Evolutionary conservation across 2,888 invertebrate species (phyloP), one percentile per base, ranked within the genome.

Genomic region (Cataglyphis albicans): DNA sequence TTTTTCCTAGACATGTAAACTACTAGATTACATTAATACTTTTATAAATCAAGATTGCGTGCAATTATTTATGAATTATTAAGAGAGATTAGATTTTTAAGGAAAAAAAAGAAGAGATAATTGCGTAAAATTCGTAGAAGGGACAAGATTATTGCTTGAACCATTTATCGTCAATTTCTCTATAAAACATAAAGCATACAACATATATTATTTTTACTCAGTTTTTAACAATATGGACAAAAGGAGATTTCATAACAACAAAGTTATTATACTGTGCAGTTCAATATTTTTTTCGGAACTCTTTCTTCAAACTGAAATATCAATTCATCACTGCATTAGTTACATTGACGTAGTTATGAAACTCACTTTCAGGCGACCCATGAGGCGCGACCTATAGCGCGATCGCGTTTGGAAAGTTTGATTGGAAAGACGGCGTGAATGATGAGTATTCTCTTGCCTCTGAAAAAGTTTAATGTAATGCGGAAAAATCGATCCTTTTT

Each of bases 291-390:
- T 61, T 41, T 12, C 12, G 21, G 12, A 73, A 32, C 41, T 48
- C 25, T 61, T 12, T 10, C 38, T 25, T 57, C 61, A 25, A 61
- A 67, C 41, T 57, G 41, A 52, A 52, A 38, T 52, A 67, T 52
- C 75, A 67, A 78, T 78, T 78, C 41, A 70, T 78, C 78, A 70
- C 41, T 70, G 70, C 78, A 78, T 78, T 70, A 70, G 70, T 70
- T 41, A 38, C 59, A 72, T 80, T 55, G 72, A 44, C 72, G 72
- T 59, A 59, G 72, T 72, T 72, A 80, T 44, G 35, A 80, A 80
- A 80, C 72, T 80, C 59, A 35, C 78, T 76, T 57, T 67, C 67
- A 52, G 12, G 15, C 74, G 55, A 76, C 25, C 18, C 55, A 38
- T 25, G 65, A 64, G 38, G 25, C 35, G 64, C 64, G 64, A 64